Evolutionary conservation across 2,888 invertebrate genomes (phyloP).

Genomic region (Xanthia togata): DNA sequence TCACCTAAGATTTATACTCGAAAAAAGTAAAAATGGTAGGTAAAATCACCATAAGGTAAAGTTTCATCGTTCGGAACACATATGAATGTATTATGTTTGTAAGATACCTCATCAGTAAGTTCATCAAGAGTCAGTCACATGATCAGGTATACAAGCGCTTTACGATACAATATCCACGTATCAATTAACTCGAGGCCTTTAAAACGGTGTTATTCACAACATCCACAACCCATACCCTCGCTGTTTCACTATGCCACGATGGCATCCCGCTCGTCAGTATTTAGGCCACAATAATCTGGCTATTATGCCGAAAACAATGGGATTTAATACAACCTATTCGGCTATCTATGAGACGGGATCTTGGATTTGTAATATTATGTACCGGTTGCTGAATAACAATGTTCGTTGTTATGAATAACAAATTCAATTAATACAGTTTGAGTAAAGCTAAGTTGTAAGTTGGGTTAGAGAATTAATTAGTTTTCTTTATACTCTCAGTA

Average conservation of each 20-base stretch:
- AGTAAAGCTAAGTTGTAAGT: slow-evolving; percentile 10
- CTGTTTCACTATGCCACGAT: slow-evolving; percentile 6
- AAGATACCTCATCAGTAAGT: not conserved
- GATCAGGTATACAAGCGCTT: not conserved
- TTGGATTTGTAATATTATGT: slow-evolving; percentile 51
- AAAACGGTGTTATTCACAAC: slow-evolving; percentile 7
- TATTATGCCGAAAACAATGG: slow-evolving; percentile 64
- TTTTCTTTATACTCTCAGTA: slow-evolving; percentile 24
- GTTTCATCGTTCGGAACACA: not conserved
- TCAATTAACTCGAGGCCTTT: slow-evolving; percentile 8
- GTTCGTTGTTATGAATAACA: slow-evolving; percentile 37
- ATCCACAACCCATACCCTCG: not conserved
- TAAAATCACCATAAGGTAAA: no score
- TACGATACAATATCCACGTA: slow-evolving; percentile 2
- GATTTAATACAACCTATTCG: slow-evolving; percentile 54
- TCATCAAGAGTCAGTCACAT: not conserved
- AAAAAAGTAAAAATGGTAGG: not conserved
- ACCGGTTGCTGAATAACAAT: slow-evolving; percentile 17
- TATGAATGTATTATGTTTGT: not conserved
- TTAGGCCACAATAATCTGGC: slow-evolving; percentile 63
- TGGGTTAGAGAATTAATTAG: slow-evolving; percentile 10
- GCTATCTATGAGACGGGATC: slow-evolving; percentile 48
- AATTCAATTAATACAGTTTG: slow-evolving; percentile 35
- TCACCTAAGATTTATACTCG: no score
- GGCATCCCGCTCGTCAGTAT: slow-evolving; percentile 34